phyloP scores from a whole-genome alignment of 2,797 vertebrate genomes.

The Anabas testudineus region DNA sequence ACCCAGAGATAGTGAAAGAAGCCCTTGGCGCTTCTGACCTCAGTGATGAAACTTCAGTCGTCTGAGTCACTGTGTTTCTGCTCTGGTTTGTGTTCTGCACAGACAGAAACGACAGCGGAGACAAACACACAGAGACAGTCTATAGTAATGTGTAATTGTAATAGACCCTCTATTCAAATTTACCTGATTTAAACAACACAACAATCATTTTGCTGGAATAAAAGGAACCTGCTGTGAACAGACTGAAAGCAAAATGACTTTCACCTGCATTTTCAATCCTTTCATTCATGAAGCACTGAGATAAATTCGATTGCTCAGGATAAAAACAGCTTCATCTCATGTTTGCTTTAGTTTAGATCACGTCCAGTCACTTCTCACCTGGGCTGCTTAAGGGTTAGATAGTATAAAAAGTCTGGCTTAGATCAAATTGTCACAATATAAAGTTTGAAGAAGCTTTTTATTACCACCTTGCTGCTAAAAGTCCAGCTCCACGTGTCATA shows the following conservation, averaged over 20 bases:
- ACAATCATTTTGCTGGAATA: not conserved
- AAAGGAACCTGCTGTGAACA: not conserved
- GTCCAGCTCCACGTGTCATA: no score
- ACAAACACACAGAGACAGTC: slow-evolving; percentile 28
- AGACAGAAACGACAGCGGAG: slow-evolving; percentile 25
- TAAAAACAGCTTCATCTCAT: not conserved
- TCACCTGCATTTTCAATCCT: no score
- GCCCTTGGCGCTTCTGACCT: slow-evolving; percentile 59
- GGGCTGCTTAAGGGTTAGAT: no score
- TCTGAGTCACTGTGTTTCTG: slow-evolving; percentile 51
- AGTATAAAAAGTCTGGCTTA: no score
- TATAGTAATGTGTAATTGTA: not conserved
- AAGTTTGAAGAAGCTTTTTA: no score
- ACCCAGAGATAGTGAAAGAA: slow-evolving; percentile 55
- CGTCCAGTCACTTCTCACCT: no score
- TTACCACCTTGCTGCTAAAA: no score
- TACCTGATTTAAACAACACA: not conserved
- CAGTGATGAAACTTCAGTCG: slow-evolving; percentile 54
- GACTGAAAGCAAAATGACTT: not conserved
- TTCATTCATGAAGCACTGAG: not conserved
- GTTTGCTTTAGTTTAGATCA: not conserved
- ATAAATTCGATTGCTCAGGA: not conserved
- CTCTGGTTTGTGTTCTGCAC: slow-evolving; percentile 50
- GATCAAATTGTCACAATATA: no score
- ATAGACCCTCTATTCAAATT: not conserved